Evolutionary conservation across 2,797 vertebrate genomes (phyloP).

Genomic region (Sebastes trivittatus): DNA sequence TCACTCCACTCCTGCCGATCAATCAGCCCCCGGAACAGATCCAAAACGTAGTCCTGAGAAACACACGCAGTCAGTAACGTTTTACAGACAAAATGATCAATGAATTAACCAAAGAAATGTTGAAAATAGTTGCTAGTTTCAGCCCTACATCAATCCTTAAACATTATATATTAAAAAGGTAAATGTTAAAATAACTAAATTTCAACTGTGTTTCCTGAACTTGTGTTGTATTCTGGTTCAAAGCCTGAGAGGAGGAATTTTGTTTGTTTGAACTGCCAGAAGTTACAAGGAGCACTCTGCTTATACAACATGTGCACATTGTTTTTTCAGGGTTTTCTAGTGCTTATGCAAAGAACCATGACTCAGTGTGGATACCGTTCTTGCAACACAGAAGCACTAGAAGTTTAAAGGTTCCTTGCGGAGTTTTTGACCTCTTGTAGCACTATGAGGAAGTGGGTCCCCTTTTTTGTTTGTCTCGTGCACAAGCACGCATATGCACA

Average conservation of each 20-base stretch:
- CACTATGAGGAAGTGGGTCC: neutral
- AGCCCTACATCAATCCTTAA: neutral
- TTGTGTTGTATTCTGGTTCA: neutral
- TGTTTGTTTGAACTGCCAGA: neutral
- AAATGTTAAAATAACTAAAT: no score
- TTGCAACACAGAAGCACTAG: neutral
- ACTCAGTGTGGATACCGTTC: neutral
- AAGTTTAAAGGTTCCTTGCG: neutral
- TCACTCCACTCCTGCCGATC: conserved; percentile 89
- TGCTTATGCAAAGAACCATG: neutral
- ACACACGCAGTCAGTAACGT: neutral
- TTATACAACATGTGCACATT: neutral
- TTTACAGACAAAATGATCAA: neutral
- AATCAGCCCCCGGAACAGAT: conserved; percentile 85
- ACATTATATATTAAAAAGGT: neutral
- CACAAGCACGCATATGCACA: neutral
- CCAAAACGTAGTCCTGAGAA: conserved; percentile 86
- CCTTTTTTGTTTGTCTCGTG: neutral
- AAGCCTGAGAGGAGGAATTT: neutral
- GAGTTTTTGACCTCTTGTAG: neutral
- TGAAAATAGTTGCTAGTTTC: neutral
- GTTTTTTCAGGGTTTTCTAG: neutral
- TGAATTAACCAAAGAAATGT: neutral
- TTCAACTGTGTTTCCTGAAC: neutral
- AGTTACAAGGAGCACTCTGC: neutral